phyloP scores from a whole-genome alignment of 2,113 vertebrate species.

The Cyanistes caeruleus region DNA sequence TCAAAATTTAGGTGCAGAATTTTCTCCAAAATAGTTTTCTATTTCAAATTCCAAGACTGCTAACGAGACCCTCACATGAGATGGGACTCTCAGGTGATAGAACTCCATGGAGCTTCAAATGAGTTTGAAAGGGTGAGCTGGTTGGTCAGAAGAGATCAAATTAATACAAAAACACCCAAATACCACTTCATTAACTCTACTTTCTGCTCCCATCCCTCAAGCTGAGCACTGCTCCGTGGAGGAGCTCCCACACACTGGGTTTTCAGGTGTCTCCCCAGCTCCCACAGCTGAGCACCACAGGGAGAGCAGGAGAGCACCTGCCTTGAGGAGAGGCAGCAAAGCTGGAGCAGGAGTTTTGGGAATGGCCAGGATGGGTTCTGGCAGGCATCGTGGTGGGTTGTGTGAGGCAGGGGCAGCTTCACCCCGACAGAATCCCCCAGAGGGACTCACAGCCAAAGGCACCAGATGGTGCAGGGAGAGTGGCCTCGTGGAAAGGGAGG shows the following conservation, averaged over 20 bases:
- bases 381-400: not conserved
- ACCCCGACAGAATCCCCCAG: no score
- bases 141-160: not conserved
- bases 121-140: not conserved
- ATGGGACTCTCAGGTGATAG: no score
- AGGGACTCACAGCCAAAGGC: not conserved
- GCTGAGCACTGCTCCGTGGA: not conserved
- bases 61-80: fast-evolving
- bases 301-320: not conserved
- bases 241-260: fast-evolving
- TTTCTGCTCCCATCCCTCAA: not conserved
- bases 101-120: not conserved
- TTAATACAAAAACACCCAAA: not conserved
- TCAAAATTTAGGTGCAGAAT: not conserved
- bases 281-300: fast-evolving
- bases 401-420: no score
- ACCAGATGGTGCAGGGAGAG: not conserved
- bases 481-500: not conserved
- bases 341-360: not conserved
- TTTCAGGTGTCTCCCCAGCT: not conserved
- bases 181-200: not conserved
- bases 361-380: not conserved
- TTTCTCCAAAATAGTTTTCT: not conserved
- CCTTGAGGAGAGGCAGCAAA: not conserved
- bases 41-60: not conserved